Conservation (phyloP, 1,140 invertebrate species). For the Antheraea mylitta region DNA sequence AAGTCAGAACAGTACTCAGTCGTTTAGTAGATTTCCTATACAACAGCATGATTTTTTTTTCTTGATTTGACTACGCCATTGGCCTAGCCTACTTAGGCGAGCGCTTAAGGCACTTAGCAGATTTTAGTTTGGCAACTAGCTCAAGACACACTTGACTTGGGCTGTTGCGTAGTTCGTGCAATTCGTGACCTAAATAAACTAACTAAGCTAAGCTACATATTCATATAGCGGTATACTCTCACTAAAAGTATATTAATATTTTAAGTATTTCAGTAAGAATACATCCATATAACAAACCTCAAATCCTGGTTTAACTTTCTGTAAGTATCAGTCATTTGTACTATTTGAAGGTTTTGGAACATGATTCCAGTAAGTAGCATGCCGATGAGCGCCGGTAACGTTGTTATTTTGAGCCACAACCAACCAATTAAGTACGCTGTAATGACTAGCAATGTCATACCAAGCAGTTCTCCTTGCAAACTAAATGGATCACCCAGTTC, state of each 20-base stretch:
- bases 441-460: constrained; percentile 86
- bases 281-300: constrained; percentile 51
- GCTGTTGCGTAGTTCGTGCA: too few relatives aligned
- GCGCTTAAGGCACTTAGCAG: too few relatives aligned
- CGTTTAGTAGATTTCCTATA: too few relatives aligned
- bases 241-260: not conserved
- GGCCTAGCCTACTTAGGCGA: too few relatives aligned
- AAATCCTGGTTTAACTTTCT: constrained; percentile 83
- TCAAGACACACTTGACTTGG: too few relatives aligned
- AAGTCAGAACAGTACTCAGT: too few relatives aligned
- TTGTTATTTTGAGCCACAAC: constrained; percentile 84
- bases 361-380: constrained; percentile 92
- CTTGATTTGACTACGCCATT: too few relatives aligned
- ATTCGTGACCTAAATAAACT: too few relatives aligned
- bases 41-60: too few relatives aligned
- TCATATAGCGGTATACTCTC: too few relatives aligned
- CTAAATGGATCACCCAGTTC: constrained; percentile 86
- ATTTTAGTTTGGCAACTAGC: too few relatives aligned
- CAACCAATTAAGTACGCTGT: constrained; percentile 91
- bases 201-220: too few relatives aligned
- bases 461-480: constrained; percentile 88
- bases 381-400: constrained; percentile 91
- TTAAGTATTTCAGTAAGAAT: not conserved
- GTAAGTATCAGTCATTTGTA: constrained; percentile 84
- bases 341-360: constrained; percentile 87